Evolutionary conservation across 2,797 vertebrate species (phyloP), one percentile per base, ranked within the genome.

Genomic region (Echiichthys vipera): DNA sequence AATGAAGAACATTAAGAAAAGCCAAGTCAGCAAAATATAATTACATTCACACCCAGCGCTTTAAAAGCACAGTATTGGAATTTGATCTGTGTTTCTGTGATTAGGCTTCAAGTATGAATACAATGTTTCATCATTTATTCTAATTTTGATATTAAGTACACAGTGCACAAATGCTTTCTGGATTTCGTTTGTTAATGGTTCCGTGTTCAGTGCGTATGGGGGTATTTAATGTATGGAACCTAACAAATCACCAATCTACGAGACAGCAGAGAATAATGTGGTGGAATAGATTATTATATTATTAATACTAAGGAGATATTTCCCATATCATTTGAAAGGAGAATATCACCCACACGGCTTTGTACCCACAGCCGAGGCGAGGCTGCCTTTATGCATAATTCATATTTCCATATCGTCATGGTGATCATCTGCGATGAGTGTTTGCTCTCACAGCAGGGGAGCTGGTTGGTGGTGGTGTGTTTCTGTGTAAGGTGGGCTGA

Each of bases 351-450:
- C 89, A 83, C 87, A 80, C 64, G 43, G 85, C 89, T 92, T 92
- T 91, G 89, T 91, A 89, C 84, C 90, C 87, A 71, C 71, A 83
- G 89, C 65, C 64, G 68, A 93, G 84, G 84, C 86, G 67, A 88
- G 82, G 83, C 85, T 87, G 85, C 47, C 81, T 86, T 80, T 66
- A 92, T 93, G 88, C 88, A 93, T 92, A 90, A 93, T 93, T 92
- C 91, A 93, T 92, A 89, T 88, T 91, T 90, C 85, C 85, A 90
- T 91, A 92, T 91, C 90, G 86, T 92, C 88, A 91, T 89, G 91
- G 89, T 90, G 90, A 93, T 93, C 88, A 88, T 90, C 91, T 85
- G 85, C 79, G 54, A 85, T 86, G 86, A 88, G 86, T 89, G 86
- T 91, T 91, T 91, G 87, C 86, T 91, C 79, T 89, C 88, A 68